Evolutionary conservation across 2,113 vertebrate species (phyloP), one percentile per base, ranked within the genome.

Genomic region (Ammodytes marinus): DNA sequence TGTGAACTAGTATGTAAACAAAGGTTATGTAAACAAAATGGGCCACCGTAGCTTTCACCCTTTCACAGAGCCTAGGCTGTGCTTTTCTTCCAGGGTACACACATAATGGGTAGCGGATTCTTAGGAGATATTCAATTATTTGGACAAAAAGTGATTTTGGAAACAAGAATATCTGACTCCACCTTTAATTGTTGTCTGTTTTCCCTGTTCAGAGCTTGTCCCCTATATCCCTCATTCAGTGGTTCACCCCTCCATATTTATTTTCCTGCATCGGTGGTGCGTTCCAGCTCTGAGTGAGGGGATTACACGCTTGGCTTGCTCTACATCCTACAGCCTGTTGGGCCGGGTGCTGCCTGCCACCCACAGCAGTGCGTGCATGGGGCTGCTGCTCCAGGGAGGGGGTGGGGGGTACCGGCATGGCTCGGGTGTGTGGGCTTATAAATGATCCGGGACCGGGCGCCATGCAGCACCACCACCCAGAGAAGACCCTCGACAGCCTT

Each of bases 361-460:
- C 93, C 92, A 93, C 90, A 58, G 12, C 84, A 87, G 80, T 59
- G 49, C 69, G 67, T 54, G 27, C 27, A 27, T 27, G 27, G 27
- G 27, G 27, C 10, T 3, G 65, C 77, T 58, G 54, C 86, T 79
- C 80, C 57, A 27, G 27, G 27, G 27, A 27, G 27, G 27, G 27
- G 27, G 27, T 1, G 27, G 45, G 90, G 86, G 79, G 74, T 89
- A 94, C 94, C 95, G 92, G 92, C 95, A 95, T 95, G 83, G 72
- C 82, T 86, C 69, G n/a, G 69, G 72, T 92, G 72, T 92, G 88
- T 89, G 88, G 87, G 84, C 84, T 85, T 47, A 65, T 80, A 94
- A 94, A 94, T 93, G 91, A 95, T 92, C 93, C 91, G 78, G 83
- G 87, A 91, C 91, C 80, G 87, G 93, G 91, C 89, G 90, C 93